Percentiles rank a stretch among this genome's conserved stretches.
These are phyloP conservation scores for Acanthis flammea DNA, from an alignment of 2,797 vertebrate species.

Conservation along the genomic window DNA sequence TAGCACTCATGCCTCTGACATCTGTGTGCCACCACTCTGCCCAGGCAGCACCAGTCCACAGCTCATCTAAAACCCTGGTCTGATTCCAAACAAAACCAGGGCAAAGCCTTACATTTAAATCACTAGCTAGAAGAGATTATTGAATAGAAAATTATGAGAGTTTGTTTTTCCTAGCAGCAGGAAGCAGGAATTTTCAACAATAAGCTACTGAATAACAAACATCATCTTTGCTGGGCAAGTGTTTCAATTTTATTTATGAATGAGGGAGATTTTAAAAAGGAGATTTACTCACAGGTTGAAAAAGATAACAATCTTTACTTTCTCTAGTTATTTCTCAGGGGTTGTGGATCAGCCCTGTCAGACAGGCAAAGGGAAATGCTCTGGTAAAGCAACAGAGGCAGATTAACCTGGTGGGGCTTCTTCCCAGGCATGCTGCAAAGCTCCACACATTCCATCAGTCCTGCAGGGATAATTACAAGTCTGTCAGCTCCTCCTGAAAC, in stretches of 20 bases:
- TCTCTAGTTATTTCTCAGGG: not conserved
- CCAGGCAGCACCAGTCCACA: not conserved
- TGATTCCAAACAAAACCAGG: not conserved
- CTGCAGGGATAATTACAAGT: not conserved
- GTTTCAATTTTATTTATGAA: not conserved
- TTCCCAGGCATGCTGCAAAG: not conserved
- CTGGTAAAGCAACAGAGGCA: not conserved
- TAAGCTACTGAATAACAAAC: not conserved
- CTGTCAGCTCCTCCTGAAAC: not conserved
- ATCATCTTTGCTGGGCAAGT: not conserved
- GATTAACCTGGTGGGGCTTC: not conserved
- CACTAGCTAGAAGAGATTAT: not conserved
- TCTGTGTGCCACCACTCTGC: not conserved
- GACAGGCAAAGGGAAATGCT: not conserved
- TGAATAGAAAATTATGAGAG: not conserved
- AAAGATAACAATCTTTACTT: not conserved
- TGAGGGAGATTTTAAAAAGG: not conserved
- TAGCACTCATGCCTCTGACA: accelerated
- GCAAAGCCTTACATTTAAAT: not conserved
- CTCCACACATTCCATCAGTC: not conserved
- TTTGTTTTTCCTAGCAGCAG: not conserved
- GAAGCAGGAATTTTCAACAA: not conserved
- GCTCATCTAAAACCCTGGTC: not conserved
- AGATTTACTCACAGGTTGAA: not conserved
- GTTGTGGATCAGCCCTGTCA: not conserved